Percentiles rank a stretch among this genome's conserved stretches.
Evolutionary conservation across 2,113 vertebrate genomes (phyloP).

Genomic region (Morone chrysops): DNA sequence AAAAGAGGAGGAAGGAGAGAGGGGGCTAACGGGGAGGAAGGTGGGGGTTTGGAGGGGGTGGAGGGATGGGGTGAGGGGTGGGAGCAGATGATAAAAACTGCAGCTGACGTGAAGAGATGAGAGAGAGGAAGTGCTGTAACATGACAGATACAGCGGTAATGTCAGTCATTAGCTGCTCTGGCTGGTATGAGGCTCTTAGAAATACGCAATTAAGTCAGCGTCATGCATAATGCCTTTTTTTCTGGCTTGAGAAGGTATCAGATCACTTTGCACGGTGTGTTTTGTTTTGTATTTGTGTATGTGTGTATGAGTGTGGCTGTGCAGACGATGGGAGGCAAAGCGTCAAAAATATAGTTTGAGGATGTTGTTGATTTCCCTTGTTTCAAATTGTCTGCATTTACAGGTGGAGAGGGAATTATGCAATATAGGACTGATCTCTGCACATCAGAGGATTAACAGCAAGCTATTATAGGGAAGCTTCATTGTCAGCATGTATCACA

Average conservation of each 20-base stretch:
- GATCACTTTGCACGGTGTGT: constrained; percentile 15
- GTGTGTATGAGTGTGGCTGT: neutral
- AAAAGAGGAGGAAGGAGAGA: constrained; percentile 50
- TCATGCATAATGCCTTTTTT: constrained; percentile 11
- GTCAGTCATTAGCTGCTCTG: constrained; percentile 56
- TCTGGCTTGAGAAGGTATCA: constrained; percentile 32
- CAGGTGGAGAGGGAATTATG: neutral
- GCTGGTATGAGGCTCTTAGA: constrained; percentile 6
- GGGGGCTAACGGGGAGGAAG: constrained; percentile 38
- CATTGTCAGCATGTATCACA: constrained; percentile 1
- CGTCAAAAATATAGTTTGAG: constrained; percentile 22
- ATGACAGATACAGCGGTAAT: constrained; percentile 63
- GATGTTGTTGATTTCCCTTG: neutral
- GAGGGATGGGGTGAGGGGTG: neutral
- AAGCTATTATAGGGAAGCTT: constrained; percentile 1
- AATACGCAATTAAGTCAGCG: constrained; percentile 36
- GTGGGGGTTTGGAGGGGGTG: neutral
- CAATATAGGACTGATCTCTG: neutral
- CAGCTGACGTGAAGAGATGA: constrained; percentile 66
- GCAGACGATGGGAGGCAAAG: neutral
- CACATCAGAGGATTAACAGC: constrained; percentile 4
- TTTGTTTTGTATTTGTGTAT: neutral
- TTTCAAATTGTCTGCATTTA: neutral
- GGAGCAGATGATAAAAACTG: constrained; percentile 70
- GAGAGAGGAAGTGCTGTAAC: constrained; percentile 61